Percentiles rank a stretch among this genome's conserved stretches.
Evolutionary conservation across 1,140 invertebrate genomes (phyloP).

Genomic region (Zophobas morio): DNA sequence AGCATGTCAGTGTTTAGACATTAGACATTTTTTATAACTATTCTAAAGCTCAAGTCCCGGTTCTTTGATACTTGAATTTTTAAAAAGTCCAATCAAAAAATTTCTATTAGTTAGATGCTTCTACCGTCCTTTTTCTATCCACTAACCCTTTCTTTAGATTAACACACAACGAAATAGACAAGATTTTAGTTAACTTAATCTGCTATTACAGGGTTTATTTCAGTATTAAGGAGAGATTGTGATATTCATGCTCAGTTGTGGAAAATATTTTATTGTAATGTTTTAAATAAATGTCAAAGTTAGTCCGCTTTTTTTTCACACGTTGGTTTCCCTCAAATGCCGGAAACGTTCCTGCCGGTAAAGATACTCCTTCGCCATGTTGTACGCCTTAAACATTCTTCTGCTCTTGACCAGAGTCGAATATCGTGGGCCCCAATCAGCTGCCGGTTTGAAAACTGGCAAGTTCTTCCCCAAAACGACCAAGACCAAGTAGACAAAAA

Average conservation of each 20-base stretch:
- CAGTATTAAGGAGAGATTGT: constrained; percentile 47
- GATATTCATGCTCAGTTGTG: constrained; percentile 46
- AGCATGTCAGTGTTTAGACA: constrained; percentile 52
- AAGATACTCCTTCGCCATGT: constrained; percentile 44
- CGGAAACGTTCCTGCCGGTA: constrained; percentile 35
- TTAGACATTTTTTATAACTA: constrained; percentile 1
- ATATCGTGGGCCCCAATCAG: constrained; percentile 32
- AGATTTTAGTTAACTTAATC: constrained; percentile 9
- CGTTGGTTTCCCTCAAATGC: not conserved
- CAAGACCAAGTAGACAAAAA: constrained; percentile 1
- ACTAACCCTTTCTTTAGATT: not conserved
- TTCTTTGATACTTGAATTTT: constrained; percentile 23
- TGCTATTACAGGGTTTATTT: constrained; percentile 46
- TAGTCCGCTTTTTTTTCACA: not conserved
- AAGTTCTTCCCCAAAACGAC: not conserved
- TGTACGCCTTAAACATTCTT: constrained; percentile 44
- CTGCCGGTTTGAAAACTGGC: constrained; percentile 13
- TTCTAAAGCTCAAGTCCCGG: constrained; percentile 4
- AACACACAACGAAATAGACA: constrained; percentile 16
- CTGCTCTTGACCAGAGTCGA: constrained; percentile 23
- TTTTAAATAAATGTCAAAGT: constrained; percentile 31
- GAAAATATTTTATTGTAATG: constrained; percentile 46
- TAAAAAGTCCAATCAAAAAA: constrained; percentile 18
- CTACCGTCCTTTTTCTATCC: constrained; percentile 36
- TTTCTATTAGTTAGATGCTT: constrained; percentile 35